Base-by-base conservation (phyloP, 1,140 invertebrate genomes). In the Procambarus clarkii region DNA sequence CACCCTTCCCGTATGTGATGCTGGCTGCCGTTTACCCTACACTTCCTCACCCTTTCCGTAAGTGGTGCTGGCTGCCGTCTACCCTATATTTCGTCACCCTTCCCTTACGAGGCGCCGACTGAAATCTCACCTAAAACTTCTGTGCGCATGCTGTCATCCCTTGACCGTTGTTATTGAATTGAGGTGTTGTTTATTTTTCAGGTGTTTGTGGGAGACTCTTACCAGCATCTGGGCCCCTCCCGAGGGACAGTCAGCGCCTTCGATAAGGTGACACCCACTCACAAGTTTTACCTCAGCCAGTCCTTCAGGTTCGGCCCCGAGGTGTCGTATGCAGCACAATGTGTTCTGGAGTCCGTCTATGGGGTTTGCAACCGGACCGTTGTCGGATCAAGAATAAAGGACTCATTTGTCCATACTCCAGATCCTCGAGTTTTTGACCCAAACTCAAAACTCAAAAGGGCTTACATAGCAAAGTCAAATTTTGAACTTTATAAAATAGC, bases 141-240 rank as follows among this genome's bases (percentile, higher is more conserved):
- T 34, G 34, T 34, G 34, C 34, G 34, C 34, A 34, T 34, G 34
- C 34, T 34, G 34, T 34, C 34, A 34, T 34, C 34, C 34, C 34
- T 34, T 34, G 34, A 34, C 34, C 34, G 34, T 34, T 34, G 34
- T 0, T 34, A 34, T 34, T 34, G 34, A 34, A 34, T 34, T 54
- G 50, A 9, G 8, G 13, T 13, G 13, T 8, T 5, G 13, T 54
- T 13, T 54, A 9, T 54, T 9, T 54, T 46, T 21, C 80, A 91
- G 89, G 89, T 91, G 2, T 80, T 91, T 78, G 95, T 95, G 18
- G 95, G 95, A n/a, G 95, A 95, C 93, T 94, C 94, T 21, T 93
- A 95, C 88, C 95, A 95, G 92, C 95, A 95, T 92, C 95, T 95
- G 77, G 95, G 95, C 93, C 93, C 94, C 15, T 95, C 95, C 87